Conservation (phyloP, 2,888 invertebrate species). For the Himalopsyche anomala region DNA sequence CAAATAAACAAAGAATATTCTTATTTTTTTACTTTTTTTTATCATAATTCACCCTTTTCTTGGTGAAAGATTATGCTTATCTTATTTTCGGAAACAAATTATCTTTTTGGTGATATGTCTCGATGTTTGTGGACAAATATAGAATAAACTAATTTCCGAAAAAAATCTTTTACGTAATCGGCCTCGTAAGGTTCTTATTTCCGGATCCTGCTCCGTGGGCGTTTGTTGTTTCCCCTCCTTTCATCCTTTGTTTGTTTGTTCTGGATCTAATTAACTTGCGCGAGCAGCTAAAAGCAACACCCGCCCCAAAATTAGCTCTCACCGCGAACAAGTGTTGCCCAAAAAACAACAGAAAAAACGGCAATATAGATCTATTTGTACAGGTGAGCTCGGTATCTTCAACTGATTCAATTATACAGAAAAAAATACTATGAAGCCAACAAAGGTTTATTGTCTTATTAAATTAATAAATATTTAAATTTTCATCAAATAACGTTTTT, state of each 20-base stretch:
- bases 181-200: slow-evolving; percentile 25
- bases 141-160: slow-evolving; percentile 32
- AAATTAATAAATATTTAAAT: too few relatives aligned
- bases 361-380: slow-evolving; percentile 11
- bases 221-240: slow-evolving; percentile 33
- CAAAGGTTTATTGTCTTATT: too few relatives aligned
- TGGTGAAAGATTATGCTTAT: not conserved
- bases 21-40: too few relatives aligned
- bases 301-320: slow-evolving; percentile 24
- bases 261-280: slow-evolving; percentile 42
- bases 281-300: slow-evolving; percentile 43
- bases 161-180: slow-evolving; percentile 22
- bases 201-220: slow-evolving; percentile 38
- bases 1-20: too few relatives aligned
- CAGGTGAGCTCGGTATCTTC: slow-evolving; percentile 3
- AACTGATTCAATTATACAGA: not conserved
- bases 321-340: slow-evolving; percentile 41
- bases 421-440: too few relatives aligned
- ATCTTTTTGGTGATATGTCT: not conserved
- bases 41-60: too few relatives aligned
- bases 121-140: slow-evolving; percentile 22
- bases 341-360: slow-evolving; percentile 33
- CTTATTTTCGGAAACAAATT: not conserved
- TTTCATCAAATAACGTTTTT: too few relatives aligned
- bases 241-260: slow-evolving; percentile 38